phyloP scores from a whole-genome alignment of 2,113 vertebrate genomes.

The Ellobius talpinus region DNA sequence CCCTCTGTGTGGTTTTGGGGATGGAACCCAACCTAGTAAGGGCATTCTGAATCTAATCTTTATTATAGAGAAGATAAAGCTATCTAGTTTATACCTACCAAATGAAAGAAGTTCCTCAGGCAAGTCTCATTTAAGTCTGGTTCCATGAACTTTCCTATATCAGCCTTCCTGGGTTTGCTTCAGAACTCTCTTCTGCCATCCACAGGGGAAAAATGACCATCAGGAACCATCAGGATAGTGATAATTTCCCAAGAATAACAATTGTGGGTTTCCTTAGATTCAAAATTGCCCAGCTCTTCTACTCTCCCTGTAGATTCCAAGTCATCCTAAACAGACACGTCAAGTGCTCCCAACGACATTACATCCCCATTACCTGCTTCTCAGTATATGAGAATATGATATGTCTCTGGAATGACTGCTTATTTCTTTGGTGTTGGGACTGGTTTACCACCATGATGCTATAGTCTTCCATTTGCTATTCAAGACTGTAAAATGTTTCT shows the following conservation, averaged over 20 bases:
- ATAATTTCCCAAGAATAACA: not conserved
- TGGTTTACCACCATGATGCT: not conserved
- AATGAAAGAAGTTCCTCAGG: not conserved
- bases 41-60: constrained; percentile 22
- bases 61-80: not conserved
- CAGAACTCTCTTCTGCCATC: not conserved
- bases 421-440: not conserved
- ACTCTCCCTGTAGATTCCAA: not conserved
- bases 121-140: not conserved
- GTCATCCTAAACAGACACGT: constrained; percentile 8
- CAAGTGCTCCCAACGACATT: not conserved
- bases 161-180: not conserved
- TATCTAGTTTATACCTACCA: no score
- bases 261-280: constrained; percentile 3
- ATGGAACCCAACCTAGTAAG: not conserved
- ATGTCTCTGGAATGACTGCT: not conserved
- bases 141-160: not conserved
- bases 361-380: not conserved
- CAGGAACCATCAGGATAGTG: not conserved
- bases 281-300: not conserved
- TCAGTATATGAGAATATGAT: not conserved
- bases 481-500: not conserved
- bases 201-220: not conserved
- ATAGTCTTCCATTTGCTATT: not conserved
- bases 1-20: not conserved